Evolutionary conservation across 37 sponge, comb jelly and placozoan species (phyloP), one percentile per base, ranked within the genome.

Genomic region (Crambe crambe): DNA sequence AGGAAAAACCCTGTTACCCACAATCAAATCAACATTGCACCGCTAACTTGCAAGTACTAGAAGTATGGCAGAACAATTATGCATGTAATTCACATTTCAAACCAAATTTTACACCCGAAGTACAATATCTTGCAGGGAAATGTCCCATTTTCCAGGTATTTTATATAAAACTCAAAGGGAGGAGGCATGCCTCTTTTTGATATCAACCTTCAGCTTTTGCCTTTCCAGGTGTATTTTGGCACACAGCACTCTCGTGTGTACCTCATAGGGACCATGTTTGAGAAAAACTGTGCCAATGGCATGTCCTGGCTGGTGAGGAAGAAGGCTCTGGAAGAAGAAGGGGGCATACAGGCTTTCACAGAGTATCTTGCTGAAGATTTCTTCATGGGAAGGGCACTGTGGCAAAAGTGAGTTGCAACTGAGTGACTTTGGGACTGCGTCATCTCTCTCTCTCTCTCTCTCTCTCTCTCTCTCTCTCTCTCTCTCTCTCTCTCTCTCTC

Each of bases 221-320:
- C n/a, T n/a, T n/a, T n/a, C 3, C 82, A 93, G 94, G 88, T 94
- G 17, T 91, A 92, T 54, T 95, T 95, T 85, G 94, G 95, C 29
- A 85, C 89, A 17, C 90, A 85, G 32, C 95, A 92, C 61, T 64
- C 86, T 10, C 66, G 95, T 25, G 76, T 95, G 61, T 92, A 92
- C 68, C 51, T 95, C 31, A 66, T 74, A 9, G 86, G 86, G 1
- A 74, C 81, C 27, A 26, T 77, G 42, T 5, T 83, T 3, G 58
- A 67, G 0, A 63, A 80, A 74, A 89, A 88, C 59, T 95, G 95
- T 69, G 90, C 90, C 56, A 84, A 68, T 77, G 95, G 95, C 32
- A 89, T 89, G 83, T 95, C 95, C 2, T 89, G 85, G 80, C 51
- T 95, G 64, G 41, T 89, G 37, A 85, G 63, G 56, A 95, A 85